phyloP scores from a whole-genome alignment of 2,888 invertebrate species.

The Drosophila eohydei region DNA sequence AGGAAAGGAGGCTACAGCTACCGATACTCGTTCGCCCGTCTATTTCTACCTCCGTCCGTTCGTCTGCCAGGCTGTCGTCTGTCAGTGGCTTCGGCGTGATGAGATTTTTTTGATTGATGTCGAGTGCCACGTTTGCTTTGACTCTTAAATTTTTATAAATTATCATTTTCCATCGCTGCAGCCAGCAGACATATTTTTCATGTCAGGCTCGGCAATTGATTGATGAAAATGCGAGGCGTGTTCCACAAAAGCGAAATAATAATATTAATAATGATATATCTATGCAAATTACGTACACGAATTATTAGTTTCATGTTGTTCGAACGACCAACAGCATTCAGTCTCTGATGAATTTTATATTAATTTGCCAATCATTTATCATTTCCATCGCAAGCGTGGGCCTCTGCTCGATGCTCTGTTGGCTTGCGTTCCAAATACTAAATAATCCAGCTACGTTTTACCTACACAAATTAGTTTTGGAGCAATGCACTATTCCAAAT shows the following conservation, averaged over 20 bases:
- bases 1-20: slow-evolving; percentile 16
- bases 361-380: slow-evolving; percentile 75
- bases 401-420: neutral
- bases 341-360: slow-evolving; percentile 61
- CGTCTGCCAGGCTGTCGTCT: slow-evolving; percentile 57
- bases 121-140: slow-evolving; percentile 70
- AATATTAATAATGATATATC: slow-evolving; percentile 78
- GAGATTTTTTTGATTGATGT: slow-evolving; percentile 74
- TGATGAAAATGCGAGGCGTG: slow-evolving; percentile 74
- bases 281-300: slow-evolving; percentile 72
- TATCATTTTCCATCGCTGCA: slow-evolving; percentile 76
- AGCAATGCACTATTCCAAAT: neutral
- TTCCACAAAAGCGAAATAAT: slow-evolving; percentile 51
- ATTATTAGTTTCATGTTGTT: slow-evolving; percentile 71
- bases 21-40: slow-evolving; percentile 12
- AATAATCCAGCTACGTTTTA: neutral
- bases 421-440: neutral
- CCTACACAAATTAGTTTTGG: neutral
- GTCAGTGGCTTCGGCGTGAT: slow-evolving; percentile 59
- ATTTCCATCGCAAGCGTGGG: slow-evolving; percentile 25
- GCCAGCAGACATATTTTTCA: slow-evolving; percentile 73
- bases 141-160: slow-evolving; percentile 79
- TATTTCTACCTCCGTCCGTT: neutral
- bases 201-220: slow-evolving; percentile 64
- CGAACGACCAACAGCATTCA: slow-evolving; percentile 27